Base-by-base conservation (phyloP, 2,113 vertebrate genomes). In the Toxotes chatareus region DNA sequence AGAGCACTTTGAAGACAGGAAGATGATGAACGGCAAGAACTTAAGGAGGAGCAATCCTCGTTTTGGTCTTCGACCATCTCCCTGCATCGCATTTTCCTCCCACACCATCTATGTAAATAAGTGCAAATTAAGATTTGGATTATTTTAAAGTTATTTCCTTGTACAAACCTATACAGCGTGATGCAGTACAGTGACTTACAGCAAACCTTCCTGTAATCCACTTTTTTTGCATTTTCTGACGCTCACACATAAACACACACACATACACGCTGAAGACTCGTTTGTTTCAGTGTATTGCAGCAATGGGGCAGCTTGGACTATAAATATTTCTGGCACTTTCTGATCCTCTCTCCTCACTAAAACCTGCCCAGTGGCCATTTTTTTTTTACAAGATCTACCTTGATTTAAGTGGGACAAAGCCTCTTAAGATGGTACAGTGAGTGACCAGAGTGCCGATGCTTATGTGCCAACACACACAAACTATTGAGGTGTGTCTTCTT, bases 281-380 rank as follows among this genome's bases (percentile, higher is more conserved):
- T 74, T 79, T 87, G 66, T 83, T 84, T 81, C 5, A 31, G 56
- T 79, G 67, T 73, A 78, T 83, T 74, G 82, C 84, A 87, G 81
- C 82, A 73, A 75, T 4, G 62, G 42, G 88, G 89, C 91, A 93
- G 92, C 92, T 93, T 83, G 84, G 76, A 89, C 85, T 72, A 32
- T 19, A 27, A 73, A 66, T 49, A 72, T 17, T 60, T 85, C 68
- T 85, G 86, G 76, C 88, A 85, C 86, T 89, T 93, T 89, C 78
- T 68, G 67, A 82, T 73, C 60, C 61, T 34, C 42, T 74, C 51
- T 73, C 57, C 61, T 84, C 63, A 66, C 44, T 51, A 8, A 63
- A 76, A 71, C 62, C 38, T 38, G 31, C 76, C 69, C 73, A 60
- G 49, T 76, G 83, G 80, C 81, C 57, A 74, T 79, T 83, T 63